Evolutionary conservation across 53 echinoderm and acorn worm species (phyloP).

Genomic region (Pentamera pediparva): DNA sequence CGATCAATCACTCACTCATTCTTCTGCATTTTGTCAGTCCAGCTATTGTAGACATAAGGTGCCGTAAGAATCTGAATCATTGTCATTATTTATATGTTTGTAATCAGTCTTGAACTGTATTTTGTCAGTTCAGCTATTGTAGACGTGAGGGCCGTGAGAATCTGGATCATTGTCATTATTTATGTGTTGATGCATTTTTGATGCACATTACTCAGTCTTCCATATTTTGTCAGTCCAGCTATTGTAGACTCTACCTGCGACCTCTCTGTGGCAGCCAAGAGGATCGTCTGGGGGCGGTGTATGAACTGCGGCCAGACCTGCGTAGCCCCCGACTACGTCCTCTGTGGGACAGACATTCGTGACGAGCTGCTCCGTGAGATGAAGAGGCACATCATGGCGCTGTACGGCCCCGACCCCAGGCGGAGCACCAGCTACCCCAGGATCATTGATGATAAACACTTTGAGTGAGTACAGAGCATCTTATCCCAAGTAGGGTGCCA

Average conservation of each 20-base stretch:
- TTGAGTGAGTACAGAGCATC: conserved; percentile 57
- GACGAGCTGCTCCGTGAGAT: conserved; percentile 47
- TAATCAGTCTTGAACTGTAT: no score
- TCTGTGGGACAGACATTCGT: conserved; percentile 43
- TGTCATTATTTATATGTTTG: no score
- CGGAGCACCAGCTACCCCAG: conserved; percentile 52
- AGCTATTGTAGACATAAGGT: no score
- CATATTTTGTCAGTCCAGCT: conserved; percentile 47
- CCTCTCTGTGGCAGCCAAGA: conserved; percentile 40
- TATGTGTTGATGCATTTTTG: background rate
- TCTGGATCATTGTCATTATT: background rate
- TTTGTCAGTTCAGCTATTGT: no score
- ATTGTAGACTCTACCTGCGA: conserved; percentile 51
- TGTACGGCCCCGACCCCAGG: conserved; percentile 70
- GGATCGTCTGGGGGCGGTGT: conserved; percentile 71
- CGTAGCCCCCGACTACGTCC: conserved; percentile 81
- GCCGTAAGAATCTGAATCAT: no score
- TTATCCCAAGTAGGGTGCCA: no score
- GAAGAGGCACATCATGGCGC: conserved; percentile 38
- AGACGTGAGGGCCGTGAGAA: no score
- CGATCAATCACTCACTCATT: no score
- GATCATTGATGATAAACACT: conserved; percentile 76
- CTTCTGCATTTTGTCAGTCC: no score
- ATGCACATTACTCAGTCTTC: background rate
- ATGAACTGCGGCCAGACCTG: conserved; percentile 85